Evolutionary conservation across 2,113 vertebrate species (phyloP), one percentile per base, ranked within the genome.

Genomic region (Cyanoramphus novaezelandiae): DNA sequence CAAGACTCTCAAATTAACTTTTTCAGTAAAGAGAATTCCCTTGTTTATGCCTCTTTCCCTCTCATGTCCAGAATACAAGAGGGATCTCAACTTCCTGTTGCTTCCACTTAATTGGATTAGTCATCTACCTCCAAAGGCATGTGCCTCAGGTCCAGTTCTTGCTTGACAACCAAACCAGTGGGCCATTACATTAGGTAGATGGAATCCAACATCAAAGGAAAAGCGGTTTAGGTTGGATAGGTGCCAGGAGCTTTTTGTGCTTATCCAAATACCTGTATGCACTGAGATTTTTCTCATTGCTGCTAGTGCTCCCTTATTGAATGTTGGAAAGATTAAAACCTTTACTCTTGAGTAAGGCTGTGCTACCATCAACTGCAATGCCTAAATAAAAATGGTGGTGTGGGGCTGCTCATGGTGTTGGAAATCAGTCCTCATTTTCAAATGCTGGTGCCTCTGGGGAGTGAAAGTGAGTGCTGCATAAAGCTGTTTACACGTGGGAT

Each of bases 141-240:
- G 96, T 90, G 90, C 86, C 95, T 94, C 92, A 39, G 95, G 96
- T 96, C 83, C 89, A 75, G 92, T 86, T 86, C 74, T 90, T 91
- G 82, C 88, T 95, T 93, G 96, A 94, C 92, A 96, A 70, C 81
- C 88, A 86, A 95, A 81, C 91, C 96, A 92, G n/a, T 86, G 93
- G 88, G 90, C 90, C 86, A 52, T 94, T 96, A 92, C 90, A 82
- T 49, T 91, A 93, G 62, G 83, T 79, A 93, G 90, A 91, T 93
- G 83, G 96, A 96, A 96, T 97, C 63, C 88, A 89, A 43, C 92
- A 95, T 96, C 96, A 96, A 96, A 96, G 85, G 47, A 64, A 43
- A 69, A 78, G 77, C 13, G 90, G 81, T 97, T 81, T 92, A 74
- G 43, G 62, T 82, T 97, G 96, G 93, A 93, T 24, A 69, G 72